phyloP scores from a whole-genome alignment of 2,888 invertebrate species.

The Meteorus cinctellus region DNA sequence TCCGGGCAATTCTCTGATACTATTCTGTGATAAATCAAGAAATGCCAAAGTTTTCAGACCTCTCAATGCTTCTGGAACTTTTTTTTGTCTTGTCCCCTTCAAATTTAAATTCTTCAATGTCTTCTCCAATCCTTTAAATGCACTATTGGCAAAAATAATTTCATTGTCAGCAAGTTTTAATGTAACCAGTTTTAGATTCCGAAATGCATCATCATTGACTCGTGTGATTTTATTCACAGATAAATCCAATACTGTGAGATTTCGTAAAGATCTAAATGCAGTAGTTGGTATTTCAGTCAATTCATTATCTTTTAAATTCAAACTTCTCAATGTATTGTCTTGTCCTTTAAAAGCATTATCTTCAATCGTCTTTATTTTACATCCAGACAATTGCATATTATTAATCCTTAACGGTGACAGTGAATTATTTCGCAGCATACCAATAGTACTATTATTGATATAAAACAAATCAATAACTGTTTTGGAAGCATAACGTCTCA shows the following conservation, averaged over 20 bases:
- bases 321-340: constrained; percentile 85
- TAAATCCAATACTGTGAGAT: constrained; percentile 86
- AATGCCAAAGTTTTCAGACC: constrained; percentile 88
- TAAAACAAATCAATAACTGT: constrained; percentile 86
- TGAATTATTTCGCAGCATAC: constrained; percentile 79
- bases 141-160: constrained; percentile 81
- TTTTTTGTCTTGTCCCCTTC: constrained; percentile 88
- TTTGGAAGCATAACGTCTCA: constrained; percentile 81
- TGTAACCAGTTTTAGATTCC: constrained; percentile 84
- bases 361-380: constrained; percentile 82
- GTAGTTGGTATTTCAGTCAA: constrained; percentile 85
- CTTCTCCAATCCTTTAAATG: constrained; percentile 86
- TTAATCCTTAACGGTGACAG: constrained; percentile 83
- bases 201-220: constrained; percentile 85
- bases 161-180: constrained; percentile 92
- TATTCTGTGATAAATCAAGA: constrained; percentile 91
- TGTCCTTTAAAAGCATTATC: constrained; percentile 88
- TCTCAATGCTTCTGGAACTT: constrained; percentile 85
- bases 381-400: constrained; percentile 90
- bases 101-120: constrained; percentile 91
- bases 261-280: constrained; percentile 80
- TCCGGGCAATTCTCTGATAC: constrained; percentile 86
- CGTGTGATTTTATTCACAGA: constrained; percentile 85
- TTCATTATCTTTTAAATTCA: constrained; percentile 90
- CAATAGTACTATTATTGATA: constrained; percentile 89